Evolutionary conservation across 2,113 vertebrate genomes (phyloP), one percentile per base, ranked within the genome.

Genomic region (Dipodomys stephensi): DNA sequence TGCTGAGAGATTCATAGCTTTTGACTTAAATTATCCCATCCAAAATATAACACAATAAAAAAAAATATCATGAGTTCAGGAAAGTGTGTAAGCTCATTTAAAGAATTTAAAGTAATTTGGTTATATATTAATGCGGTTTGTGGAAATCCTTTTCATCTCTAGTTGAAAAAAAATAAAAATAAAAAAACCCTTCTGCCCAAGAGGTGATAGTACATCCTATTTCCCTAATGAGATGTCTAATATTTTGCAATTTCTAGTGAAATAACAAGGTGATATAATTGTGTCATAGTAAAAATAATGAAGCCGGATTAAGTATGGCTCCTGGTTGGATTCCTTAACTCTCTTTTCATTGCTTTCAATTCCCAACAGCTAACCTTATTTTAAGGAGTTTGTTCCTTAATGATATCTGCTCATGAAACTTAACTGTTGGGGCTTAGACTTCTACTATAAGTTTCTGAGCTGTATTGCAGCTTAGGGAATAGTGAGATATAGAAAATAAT

Each of bases 401-500:
- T 69, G n/a, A 94, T 88, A 81, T 88, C 32, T 96, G 72, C 74
- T 94, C 44, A 60, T 95, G 94, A 71, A 88, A 95, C 95, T 96
- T 97, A 90, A 96, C 60, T 78, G 95, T 78, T 89, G 62, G 46
- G 96, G 95, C 81, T 96, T 35, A 94, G 57, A 92, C 46, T 97
- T 97, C 91, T 77, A 81, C 89, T 27, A 0, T 82, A 96, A 97
- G 93, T 9, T 67, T 96, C n/a, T 39, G 92, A 95, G 62, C 32
- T 93, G 3, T 53, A 94, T 53, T 96, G 57, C 20, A 97, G 53
- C 67, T 86, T 93, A 88, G 97, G 65, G 73, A 96, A 93, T 80
- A 28, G 35, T 96, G 96, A 95, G 4, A 96, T 92, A 76, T 87
- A 90, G 89, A 94, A 97, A 97, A 96, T 92, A 97, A 95, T 96